Conservation (phyloP, 2,888 invertebrate species). For the Crocallis elinguaria region DNA sequence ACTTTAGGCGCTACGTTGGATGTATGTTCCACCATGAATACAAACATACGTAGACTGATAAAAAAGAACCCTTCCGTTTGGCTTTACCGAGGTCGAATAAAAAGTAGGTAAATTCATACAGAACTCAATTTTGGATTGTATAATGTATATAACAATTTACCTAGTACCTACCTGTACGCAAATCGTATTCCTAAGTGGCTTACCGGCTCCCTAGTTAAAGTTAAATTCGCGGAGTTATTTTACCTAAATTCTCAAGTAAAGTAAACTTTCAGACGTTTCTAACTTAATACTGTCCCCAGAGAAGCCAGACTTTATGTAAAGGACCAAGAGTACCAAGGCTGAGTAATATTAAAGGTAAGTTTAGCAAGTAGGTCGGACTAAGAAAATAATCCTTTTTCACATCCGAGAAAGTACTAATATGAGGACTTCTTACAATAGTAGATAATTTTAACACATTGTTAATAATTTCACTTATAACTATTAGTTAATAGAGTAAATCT, state of each 20-base stretch:
- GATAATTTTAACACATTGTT: no score
- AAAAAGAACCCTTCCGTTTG: no score
- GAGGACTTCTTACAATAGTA: not conserved
- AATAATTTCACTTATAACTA: no score
- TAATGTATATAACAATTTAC: no score
- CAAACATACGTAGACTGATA: no score
- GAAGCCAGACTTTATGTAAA: conserved; percentile 29
- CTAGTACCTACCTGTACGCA: conserved; percentile 6
- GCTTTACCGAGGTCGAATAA: no score
- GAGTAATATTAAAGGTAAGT: conserved; percentile 4
- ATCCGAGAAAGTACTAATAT: not conserved
- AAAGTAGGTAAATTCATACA: no score
- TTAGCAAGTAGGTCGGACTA: not conserved
- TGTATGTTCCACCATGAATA: no score
- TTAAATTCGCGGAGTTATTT: conserved; percentile 50
- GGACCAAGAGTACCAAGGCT: not conserved
- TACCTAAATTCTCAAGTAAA: conserved; percentile 39
- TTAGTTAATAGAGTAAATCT: no score
- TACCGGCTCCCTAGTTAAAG: conserved; percentile 31
- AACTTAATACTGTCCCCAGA: conserved; percentile 33
- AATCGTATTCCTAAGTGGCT: conserved; percentile 27
- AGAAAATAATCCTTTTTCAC: not conserved
- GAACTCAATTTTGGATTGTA: no score
- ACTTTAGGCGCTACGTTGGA: no score
- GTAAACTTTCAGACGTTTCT: conserved; percentile 45